Base-by-base conservation (phyloP, 2,888 invertebrate species). In the Dicyrtomina minuta region DNA sequence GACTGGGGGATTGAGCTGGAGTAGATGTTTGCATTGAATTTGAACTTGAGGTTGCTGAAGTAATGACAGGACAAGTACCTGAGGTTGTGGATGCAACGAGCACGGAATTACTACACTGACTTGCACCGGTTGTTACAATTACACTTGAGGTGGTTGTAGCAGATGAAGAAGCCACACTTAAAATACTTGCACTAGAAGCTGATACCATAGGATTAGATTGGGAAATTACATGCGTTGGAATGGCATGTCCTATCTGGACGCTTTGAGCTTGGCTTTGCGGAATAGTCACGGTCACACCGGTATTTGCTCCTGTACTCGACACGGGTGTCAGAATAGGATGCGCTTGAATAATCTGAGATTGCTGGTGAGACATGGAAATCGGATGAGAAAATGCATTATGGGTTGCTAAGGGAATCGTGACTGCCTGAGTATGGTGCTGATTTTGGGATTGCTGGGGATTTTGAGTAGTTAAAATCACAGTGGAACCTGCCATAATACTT, bases 1-100 rank as follows among this genome's bases (percentile, higher is more conserved):
- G 75, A 53, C 79, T 73, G 20, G 78, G 79, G n/a, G 76, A 75
- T 61, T 79, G 75, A 33, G 78, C 76, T 33, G 79, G 78, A 49
- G 76, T 73, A 1, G 80, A 68, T 41, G 79, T 79, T 22, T 76
- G 70, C 24, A 74, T 69, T 24, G 74, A 70, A 53, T 68, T 66
- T 46, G 73, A 51, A 62, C 66, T 68, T 62, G 64, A 74, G 49
- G 69, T 70, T 12, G 72, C 67, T 26, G 68, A 67, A 26, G 66
- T 70, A 53, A 66, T 68, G 13, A 69, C 24, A 24, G 66, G 41
- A 8, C 76, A 75, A 68, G 72, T 77, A 46, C 60, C 17, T 1
- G 71, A 65, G 22, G 70, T 71, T 56, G 60, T 58, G n/a, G 73
- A 43, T 8, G 24, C 33, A 13, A 68, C 68, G 24, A 66, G 66